Base-by-base conservation (phyloP, 2,888 invertebrate genomes). In the Leptopilina syphax region DNA sequence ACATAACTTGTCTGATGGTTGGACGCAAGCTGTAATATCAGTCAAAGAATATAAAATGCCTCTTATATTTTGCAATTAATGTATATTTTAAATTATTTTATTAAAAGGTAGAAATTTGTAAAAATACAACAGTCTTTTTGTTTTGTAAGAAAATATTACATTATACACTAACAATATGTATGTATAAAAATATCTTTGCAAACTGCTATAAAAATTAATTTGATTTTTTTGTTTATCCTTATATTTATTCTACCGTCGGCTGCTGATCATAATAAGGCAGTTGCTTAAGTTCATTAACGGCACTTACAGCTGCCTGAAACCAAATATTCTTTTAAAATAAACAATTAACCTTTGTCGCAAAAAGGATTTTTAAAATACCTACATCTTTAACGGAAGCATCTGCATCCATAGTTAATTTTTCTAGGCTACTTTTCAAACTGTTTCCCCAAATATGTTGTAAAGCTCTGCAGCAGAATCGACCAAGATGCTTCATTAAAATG, bases 401-500 rank as follows among this genome's bases (percentile, higher is more conserved):
- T 82, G 94, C 94, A 65, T 95, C 95, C 89, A 95, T 95, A 81
- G 94, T 94, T 79, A 96, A 90, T 6, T 93, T 93, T 85, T 96
- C 95, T 34, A 96, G 90, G 6, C 93, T 92, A 76, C 94, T 94
- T 81, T 93, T 94, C 80, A 95, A 92, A 70, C 92, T 93, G 84
- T 93, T 93, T 83, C 93, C 94, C 95, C 96, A 96, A 76, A 94
- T 93, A 1, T 92, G 91, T 81, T 94, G 94, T 79, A 97, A 93
- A 0, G 95, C 94, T 13, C 94, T 94, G 84, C 95, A 94, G 70
- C 95, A 95, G 86, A 95, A 95, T 76, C 95, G 94, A 44, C 95
- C 95, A 79, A 97, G 90, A 44, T 96, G 92, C 84, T 95, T 93
- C 24, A 96, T 92, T n/a, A 97, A 93, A 85, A 95, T 94, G 87